These are phyloP conservation scores for Campoletis raptor DNA, from an alignment of 2,888 invertebrate genomes.

Conservation along the genomic window DNA sequence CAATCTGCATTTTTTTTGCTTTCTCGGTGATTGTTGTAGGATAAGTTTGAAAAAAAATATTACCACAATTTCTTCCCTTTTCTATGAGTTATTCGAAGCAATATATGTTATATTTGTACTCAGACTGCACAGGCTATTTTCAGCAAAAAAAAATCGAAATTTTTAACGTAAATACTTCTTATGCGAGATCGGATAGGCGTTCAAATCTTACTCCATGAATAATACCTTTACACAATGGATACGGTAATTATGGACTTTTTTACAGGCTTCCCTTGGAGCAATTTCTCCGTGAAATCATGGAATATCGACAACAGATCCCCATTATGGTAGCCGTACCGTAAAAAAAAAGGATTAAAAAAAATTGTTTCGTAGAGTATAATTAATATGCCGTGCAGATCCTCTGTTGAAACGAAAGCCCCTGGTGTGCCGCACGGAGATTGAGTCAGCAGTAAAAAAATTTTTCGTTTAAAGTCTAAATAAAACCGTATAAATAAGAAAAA, in stretches of 20 bases:
- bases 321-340: neutral
- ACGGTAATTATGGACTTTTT: conserved; percentile 1
- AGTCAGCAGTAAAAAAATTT: no score
- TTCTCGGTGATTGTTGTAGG: neutral
- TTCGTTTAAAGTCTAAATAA: no score
- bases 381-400: no score
- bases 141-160: neutral
- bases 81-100: neutral
- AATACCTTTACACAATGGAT: neutral
- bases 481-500: no score
- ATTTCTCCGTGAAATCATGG: conserved; percentile 33
- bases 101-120: neutral
- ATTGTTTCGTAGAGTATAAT: no score
- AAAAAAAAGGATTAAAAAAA: neutral
- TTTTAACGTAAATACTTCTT: neutral
- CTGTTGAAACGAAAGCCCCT: no score
- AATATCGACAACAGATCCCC: conserved; percentile 13
- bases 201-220: neutral
- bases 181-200: neutral
- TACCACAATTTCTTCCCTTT: neutral
- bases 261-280: conserved; percentile 22
- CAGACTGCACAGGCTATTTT: neutral
- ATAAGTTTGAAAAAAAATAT: neutral
- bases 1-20: neutral
- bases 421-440: no score